These are phyloP conservation scores for Capromys pilorides DNA, from an alignment of 2,797 vertebrate genomes.

Conservation along the genomic window DNA sequence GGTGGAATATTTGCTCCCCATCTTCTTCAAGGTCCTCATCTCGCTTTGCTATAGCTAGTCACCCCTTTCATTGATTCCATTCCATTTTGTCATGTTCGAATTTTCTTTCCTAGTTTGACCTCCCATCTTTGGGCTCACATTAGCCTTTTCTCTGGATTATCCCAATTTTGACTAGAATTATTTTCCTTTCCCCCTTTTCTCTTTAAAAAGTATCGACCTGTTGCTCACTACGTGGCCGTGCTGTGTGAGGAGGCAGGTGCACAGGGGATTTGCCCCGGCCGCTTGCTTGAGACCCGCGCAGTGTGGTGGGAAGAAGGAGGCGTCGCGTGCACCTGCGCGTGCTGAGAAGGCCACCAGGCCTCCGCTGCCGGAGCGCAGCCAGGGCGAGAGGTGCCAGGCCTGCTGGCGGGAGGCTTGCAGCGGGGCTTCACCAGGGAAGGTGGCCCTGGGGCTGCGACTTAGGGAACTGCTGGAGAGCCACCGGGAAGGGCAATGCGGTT, in stretches of 20 bases:
- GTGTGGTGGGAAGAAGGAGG: neutral
- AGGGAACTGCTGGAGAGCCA: neutral
- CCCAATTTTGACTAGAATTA: neutral
- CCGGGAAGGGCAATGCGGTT: neutral
- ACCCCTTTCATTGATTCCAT: neutral
- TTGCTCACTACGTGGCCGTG: neutral
- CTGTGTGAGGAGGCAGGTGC: neutral
- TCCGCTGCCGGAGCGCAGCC: too few relatives aligned
- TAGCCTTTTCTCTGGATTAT: slow-evolving; percentile 5
- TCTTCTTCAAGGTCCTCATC: neutral
- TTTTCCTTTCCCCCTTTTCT: neutral
- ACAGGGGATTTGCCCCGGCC: neutral
- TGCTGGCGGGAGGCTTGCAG: neutral
- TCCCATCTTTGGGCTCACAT: slow-evolving; percentile 13
- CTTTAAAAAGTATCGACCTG: neutral
- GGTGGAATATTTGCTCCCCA: neutral
- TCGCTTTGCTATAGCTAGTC: neutral
- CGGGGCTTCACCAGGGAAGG: neutral
- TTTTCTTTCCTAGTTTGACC: slow-evolving; percentile 17
- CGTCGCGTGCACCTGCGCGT: neutral
- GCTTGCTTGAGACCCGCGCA: neutral
- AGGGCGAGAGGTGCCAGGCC: too few relatives aligned
- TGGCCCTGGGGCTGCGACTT: neutral
- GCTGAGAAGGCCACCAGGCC: neutral
- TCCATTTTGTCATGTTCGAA: neutral